phyloP scores from a whole-genome alignment of 2,888 invertebrate species.

The Elegia similella region DNA sequence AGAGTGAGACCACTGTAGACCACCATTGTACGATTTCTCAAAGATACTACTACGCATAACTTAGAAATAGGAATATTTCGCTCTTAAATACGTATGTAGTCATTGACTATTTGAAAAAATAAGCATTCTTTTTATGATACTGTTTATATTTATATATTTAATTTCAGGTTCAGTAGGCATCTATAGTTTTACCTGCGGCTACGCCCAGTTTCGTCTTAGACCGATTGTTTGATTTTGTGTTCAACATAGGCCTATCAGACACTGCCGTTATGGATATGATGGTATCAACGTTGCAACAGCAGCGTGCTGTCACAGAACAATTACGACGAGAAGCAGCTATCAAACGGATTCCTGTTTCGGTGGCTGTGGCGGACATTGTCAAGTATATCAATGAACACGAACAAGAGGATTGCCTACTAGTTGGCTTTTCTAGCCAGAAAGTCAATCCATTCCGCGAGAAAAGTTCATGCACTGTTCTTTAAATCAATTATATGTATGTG shows the following conservation, averaged over 20 bases:
- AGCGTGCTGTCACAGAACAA: conserved; percentile 96
- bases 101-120: not conserved
- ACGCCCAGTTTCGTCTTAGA: conserved; percentile 68
- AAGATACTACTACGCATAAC: too few species aligned
- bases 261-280: conserved; percentile 96
- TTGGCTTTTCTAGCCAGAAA: conserved; percentile 96
- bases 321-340: conserved; percentile 94
- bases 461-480: conserved; percentile 92
- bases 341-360: conserved; percentile 92
- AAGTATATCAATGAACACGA: conserved; percentile 95
- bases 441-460: conserved; percentile 98
- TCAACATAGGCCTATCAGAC: conserved; percentile 93
- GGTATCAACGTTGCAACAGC: conserved; percentile 96
- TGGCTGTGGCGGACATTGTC: conserved; percentile 95
- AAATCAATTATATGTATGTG: conserved; percentile 51
- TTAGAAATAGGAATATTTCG: too few species aligned
- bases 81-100: too few species aligned
- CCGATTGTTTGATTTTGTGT: conserved; percentile 61
- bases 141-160: not conserved
- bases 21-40: too few species aligned
- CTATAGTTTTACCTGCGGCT: conserved; percentile 49
- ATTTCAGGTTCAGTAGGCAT: not conserved
- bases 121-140: not conserved
- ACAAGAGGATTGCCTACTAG: conserved; percentile 95
- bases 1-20: too few species aligned